phyloP scores from a whole-genome alignment of 2,113 vertebrate species.

The Scatophagus argus region DNA sequence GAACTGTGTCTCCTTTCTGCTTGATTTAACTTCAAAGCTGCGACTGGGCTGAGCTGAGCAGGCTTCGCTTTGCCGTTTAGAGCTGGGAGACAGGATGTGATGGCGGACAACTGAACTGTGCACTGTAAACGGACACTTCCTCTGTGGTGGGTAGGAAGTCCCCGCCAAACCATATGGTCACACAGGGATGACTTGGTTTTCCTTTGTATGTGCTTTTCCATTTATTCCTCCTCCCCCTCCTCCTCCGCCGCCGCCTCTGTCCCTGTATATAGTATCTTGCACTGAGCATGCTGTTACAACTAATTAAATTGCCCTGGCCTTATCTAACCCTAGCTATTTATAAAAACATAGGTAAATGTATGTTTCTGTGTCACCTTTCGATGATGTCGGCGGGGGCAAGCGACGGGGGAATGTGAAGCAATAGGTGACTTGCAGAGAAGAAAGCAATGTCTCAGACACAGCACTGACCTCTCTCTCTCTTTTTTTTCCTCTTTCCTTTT shows the following conservation, averaged over 20 bases:
- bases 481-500: conserved; percentile 60
- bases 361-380: conserved; percentile 45
- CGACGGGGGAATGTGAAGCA: conserved; percentile 76
- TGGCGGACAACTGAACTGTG: conserved; percentile 71
- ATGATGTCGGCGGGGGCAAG: conserved; percentile 30
- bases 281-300: conserved; percentile 58
- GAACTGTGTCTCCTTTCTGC: conserved; percentile 70
- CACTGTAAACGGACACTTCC: conserved; percentile 79
- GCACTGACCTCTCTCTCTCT: conserved; percentile 76
- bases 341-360: conserved; percentile 18
- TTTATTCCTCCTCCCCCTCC: conserved; percentile 48
- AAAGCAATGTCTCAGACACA: conserved; percentile 68
- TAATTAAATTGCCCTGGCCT: conserved; percentile 71
- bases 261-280: conserved; percentile 35
- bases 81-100: conserved; percentile 73
- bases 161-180: conserved; percentile 75
- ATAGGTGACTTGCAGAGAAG: conserved; percentile 75
- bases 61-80: conserved; percentile 55
- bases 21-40: conserved; percentile 71
- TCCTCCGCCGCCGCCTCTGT: too few species aligned
- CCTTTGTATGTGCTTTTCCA: conserved; percentile 37
- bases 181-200: conserved; percentile 58
- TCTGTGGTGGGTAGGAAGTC: conserved; percentile 72
- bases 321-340: conserved; percentile 52
- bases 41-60: conserved; percentile 44